Percentiles rank a stretch among this genome's conserved stretches.
Conservation (phyloP, 1,140 invertebrate species). For the Drosophila suzukii region DNA sequence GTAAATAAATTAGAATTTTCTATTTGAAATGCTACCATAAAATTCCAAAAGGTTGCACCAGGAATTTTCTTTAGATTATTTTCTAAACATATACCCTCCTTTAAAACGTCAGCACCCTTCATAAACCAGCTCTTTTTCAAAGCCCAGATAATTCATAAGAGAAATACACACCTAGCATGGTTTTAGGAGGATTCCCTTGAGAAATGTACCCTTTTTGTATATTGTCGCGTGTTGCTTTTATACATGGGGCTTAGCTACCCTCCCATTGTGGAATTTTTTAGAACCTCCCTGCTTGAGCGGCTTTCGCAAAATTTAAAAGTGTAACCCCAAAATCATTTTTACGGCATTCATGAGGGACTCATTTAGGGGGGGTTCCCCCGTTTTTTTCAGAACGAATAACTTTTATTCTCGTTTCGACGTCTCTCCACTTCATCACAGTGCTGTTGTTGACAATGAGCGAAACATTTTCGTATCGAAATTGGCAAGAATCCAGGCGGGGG, state of each 20-base stretch:
- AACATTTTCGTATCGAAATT: constrained; percentile 58
- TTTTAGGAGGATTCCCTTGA: constrained; percentile 1
- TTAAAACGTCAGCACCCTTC: too few species aligned
- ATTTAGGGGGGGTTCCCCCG: constrained; percentile 43
- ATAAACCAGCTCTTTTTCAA: too few species aligned
- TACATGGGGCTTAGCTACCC: constrained; percentile 2
- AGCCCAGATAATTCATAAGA: background rate
- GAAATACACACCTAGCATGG: background rate
- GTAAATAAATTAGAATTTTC: too few species aligned
- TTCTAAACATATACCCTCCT: too few species aligned
- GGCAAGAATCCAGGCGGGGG: constrained; percentile 33
- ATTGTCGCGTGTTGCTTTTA: constrained; percentile 21
- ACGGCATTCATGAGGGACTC: constrained; percentile 64
- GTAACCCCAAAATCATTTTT: constrained; percentile 66
- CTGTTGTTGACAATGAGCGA: constrained; percentile 54
- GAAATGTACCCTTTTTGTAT: background rate
- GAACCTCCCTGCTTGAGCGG: background rate
- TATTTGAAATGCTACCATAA: too few species aligned
- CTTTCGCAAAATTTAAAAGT: constrained; percentile 45
- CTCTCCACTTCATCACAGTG: background rate
- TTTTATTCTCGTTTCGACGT: constrained; percentile 36
- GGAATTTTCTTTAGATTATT: too few species aligned
- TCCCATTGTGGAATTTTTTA: background rate
- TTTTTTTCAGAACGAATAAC: constrained; percentile 32
- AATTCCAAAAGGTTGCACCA: too few species aligned